Percentiles rank a stretch among this genome's conserved stretches.
phyloP scores from a whole-genome alignment of 1,140 invertebrate species.

The Brachionus calyciflorus region DNA sequence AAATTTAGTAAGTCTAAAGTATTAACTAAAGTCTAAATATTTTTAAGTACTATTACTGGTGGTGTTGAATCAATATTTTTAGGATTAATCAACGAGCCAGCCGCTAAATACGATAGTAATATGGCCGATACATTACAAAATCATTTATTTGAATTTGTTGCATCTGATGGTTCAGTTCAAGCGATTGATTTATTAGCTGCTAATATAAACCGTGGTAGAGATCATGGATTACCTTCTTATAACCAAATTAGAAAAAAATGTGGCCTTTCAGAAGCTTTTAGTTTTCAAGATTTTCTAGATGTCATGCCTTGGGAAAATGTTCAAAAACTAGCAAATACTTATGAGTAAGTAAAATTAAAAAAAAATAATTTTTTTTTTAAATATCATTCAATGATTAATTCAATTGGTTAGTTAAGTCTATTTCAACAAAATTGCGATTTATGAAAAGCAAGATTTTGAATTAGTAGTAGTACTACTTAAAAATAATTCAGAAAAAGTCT shows the following conservation, averaged over 20 bases:
- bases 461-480: too few relatives aligned
- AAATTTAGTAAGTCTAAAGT: background rate
- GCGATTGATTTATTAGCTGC: constrained; percentile 85
- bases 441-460: too few relatives aligned
- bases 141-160: constrained; percentile 33
- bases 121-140: constrained; percentile 21
- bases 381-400: too few relatives aligned
- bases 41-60: background rate
- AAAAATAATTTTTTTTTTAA: too few relatives aligned
- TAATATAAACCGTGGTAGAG: constrained; percentile 88
- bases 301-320: constrained; percentile 2
- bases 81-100: background rate
- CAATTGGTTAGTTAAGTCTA: too few relatives aligned
- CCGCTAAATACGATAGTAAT: constrained; percentile 3
- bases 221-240: constrained; percentile 89
- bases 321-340: background rate
- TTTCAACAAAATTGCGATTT: too few relatives aligned
- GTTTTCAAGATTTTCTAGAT: constrained; percentile 43
- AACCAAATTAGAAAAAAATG: constrained; percentile 80
- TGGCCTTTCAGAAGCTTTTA: constrained; percentile 27
- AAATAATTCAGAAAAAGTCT: too few relatives aligned
- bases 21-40: background rate
- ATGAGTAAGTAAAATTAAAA: background rate
- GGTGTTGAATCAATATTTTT: constrained; percentile 18
- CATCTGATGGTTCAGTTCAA: background rate